Evolutionary conservation across 1,140 invertebrate species (phyloP).

Genomic region (Penaeus chinensis): DNA sequence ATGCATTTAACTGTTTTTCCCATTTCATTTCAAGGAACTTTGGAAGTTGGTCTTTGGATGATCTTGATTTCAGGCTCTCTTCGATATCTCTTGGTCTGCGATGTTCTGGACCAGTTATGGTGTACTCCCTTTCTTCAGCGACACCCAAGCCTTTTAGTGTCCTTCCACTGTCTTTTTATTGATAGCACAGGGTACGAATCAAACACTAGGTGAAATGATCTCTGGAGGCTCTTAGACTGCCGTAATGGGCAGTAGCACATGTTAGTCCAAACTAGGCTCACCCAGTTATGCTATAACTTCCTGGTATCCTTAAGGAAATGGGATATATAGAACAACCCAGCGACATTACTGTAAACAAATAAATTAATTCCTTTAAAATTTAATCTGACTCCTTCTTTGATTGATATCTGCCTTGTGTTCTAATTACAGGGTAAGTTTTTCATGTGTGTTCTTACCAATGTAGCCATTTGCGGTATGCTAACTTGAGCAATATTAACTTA

Average conservation of each 20-base stretch:
- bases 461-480: no score
- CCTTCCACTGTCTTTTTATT: constrained; percentile 16
- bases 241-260: background rate
- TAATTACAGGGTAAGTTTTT: no score
- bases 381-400: no score
- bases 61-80: background rate
- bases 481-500: no score
- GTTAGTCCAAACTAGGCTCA: background rate
- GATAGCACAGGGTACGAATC: constrained; percentile 18
- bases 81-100: constrained; percentile 16
- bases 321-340: no score
- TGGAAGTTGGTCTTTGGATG: constrained; percentile 23
- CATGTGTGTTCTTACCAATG: no score
- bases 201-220: constrained; percentile 4
- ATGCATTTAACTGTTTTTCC: constrained; percentile 11
- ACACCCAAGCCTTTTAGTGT: background rate
- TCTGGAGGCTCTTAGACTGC: background rate
- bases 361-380: no score
- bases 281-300: no score
- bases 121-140: constrained; percentile 6
- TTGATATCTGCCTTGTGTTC: no score
- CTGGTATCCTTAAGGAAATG: no score
- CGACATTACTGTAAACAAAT: no score
- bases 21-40: constrained; percentile 26
- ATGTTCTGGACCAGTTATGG: constrained; percentile 18